Conservation (phyloP, 37 sponge, comb jelly and placozoan species). For the Agelas oroides region DNA sequence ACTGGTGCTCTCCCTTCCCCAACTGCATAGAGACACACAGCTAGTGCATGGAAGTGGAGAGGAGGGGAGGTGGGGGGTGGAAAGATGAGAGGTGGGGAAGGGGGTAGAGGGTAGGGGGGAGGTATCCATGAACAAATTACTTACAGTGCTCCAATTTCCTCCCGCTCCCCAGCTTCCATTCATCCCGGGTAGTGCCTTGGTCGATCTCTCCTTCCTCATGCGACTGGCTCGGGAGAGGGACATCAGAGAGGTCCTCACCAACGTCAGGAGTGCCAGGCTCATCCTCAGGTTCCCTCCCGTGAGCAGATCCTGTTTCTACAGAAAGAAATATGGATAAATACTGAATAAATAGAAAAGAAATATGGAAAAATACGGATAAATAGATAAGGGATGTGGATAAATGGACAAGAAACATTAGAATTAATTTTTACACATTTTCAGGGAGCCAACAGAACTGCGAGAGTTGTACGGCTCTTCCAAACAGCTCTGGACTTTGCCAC, state of each 20-base stretch:
- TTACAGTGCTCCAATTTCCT: too few relatives aligned
- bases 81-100: too few relatives aligned
- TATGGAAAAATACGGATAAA: too few relatives aligned
- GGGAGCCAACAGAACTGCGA: not conserved
- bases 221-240: conserved; percentile 16
- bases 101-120: too few relatives aligned
- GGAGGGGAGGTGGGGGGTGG: too few relatives aligned
- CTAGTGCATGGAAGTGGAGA: not conserved
- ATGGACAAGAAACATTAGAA: too few relatives aligned
- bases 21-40: not conserved
- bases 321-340: too few relatives aligned
- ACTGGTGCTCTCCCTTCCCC: not conserved
- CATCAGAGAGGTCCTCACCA: conserved; percentile 43
- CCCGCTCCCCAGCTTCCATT: not conserved
- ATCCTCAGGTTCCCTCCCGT: not conserved
- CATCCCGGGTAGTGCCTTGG: not conserved
- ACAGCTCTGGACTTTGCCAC: conserved; percentile 49
- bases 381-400: too few relatives aligned
- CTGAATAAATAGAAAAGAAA: too few relatives aligned
- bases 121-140: too few relatives aligned
- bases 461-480: not conserved
- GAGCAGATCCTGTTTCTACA: too few relatives aligned
- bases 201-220: not conserved
- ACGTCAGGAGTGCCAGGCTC: conserved; percentile 35
- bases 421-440: not conserved